These are phyloP conservation scores for Gambelia wislizenii DNA, from an alignment of 2,797 vertebrate genomes.

Conservation along the genomic window DNA sequence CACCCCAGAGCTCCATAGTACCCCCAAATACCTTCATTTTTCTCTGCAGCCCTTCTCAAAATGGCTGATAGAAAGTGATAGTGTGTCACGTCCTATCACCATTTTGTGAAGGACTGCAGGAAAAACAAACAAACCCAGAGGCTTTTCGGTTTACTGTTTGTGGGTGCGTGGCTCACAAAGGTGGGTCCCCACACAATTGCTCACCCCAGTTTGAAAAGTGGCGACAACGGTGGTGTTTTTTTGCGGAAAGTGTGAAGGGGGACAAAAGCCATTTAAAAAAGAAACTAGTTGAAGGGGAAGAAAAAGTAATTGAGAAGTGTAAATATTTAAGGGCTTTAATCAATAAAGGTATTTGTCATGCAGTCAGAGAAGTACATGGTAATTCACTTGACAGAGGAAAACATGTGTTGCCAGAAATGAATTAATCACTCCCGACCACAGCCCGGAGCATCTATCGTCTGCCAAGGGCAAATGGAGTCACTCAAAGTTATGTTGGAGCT, in stretches of 20 bases:
- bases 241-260: not conserved
- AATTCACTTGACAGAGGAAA: not conserved
- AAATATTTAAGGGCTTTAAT: constrained; percentile 21
- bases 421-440: not conserved
- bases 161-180: too few species aligned
- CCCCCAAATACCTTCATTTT: too few species aligned
- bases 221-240: not conserved
- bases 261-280: not conserved
- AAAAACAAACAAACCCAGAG: too few species aligned
- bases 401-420: not conserved
- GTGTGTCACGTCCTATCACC: too few species aligned
- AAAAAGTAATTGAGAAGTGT: constrained; percentile 21
- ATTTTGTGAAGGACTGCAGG: too few species aligned
- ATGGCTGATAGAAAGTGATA: too few species aligned
- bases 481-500: not conserved
- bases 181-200: too few species aligned
- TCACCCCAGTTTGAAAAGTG: too few species aligned
- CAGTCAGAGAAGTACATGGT: not conserved
- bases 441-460: not conserved
- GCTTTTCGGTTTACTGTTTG: too few species aligned
- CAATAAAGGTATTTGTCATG: constrained; percentile 22
- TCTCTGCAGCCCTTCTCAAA: too few species aligned
- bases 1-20: too few species aligned
- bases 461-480: not conserved
- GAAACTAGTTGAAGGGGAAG: constrained; percentile 18